Evolutionary conservation across 2,113 vertebrate species (phyloP).

Genomic region (Rhea pennata): DNA sequence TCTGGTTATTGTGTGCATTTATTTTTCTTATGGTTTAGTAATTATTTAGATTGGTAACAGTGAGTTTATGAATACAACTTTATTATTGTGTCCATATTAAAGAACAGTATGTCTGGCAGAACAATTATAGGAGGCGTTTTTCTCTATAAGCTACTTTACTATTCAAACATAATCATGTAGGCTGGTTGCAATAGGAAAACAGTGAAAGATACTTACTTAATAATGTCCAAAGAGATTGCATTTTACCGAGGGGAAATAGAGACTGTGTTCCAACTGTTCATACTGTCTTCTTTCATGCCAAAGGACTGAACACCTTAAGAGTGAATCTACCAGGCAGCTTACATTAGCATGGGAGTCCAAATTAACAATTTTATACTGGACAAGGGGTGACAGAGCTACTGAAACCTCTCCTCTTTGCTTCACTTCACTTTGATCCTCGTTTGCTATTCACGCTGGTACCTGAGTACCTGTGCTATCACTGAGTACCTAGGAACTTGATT

Average conservation of each 20-base stretch:
- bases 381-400: neutral
- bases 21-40: slow-evolving; percentile 15
- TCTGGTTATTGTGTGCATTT: neutral
- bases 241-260: neutral
- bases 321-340: neutral
- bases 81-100: neutral
- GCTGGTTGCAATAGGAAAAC: neutral
- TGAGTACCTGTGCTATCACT: accelerated
- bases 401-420: neutral
- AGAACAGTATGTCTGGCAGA: slow-evolving; percentile 13
- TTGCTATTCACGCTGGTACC: accelerated
- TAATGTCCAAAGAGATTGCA: neutral
- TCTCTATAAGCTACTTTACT: neutral
- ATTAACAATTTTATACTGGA: neutral
- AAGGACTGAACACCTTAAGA: neutral
- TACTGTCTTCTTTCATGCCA: neutral
- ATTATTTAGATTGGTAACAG: slow-evolving; percentile 40
- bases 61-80: neutral
- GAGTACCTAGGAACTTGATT: neutral
- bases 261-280: neutral
- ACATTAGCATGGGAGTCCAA: neutral
- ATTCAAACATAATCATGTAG: neutral
- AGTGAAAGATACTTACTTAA: neutral
- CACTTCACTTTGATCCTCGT: neutral
- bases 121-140: neutral